Percentiles rank a stretch among this genome's conserved stretches.
These are phyloP conservation scores for Corythoichthys intestinalis DNA, from an alignment of 2,113 vertebrate species.

Conservation along the genomic window DNA sequence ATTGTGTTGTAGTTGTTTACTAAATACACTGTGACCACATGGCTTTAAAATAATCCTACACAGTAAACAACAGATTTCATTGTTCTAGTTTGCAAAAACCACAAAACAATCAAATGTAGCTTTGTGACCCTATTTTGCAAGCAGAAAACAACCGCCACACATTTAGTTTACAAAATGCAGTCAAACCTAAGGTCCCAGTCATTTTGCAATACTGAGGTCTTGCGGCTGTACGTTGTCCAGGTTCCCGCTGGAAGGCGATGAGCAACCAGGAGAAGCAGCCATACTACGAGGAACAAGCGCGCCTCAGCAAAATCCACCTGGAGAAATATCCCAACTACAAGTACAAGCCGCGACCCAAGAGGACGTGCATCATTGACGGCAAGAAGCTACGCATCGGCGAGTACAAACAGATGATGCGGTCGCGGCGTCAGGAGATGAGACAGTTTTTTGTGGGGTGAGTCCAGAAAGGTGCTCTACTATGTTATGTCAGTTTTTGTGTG, in stretches of 20 bases:
- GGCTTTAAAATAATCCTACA: no score
- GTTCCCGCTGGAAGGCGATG: slow-evolving; percentile 98
- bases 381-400: slow-evolving; percentile 96
- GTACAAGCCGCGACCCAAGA: slow-evolving; percentile 97
- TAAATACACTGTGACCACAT: no score
- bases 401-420: slow-evolving; percentile 98
- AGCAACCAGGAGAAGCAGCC: slow-evolving; percentile 99
- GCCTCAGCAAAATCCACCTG: slow-evolving; percentile 94
- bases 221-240: slow-evolving; percentile 49
- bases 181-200: no score
- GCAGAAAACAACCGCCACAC: background rate
- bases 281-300: slow-evolving; percentile 96
- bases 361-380: slow-evolving; percentile 97
- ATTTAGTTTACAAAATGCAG: background rate
- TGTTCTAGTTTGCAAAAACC: no score
- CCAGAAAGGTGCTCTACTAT: background rate
- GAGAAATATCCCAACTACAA: slow-evolving; percentile 99
- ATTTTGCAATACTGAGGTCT: background rate
- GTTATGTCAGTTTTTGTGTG: background rate
- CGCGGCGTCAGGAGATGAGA: slow-evolving; percentile 98
- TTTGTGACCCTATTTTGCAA: no score
- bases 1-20: no score
- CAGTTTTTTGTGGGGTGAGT: slow-evolving; percentile 97
- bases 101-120: no score
- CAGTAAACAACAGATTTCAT: no score